Conservation (phyloP, 1,140 invertebrate genomes). For the Ips typographus region DNA sequence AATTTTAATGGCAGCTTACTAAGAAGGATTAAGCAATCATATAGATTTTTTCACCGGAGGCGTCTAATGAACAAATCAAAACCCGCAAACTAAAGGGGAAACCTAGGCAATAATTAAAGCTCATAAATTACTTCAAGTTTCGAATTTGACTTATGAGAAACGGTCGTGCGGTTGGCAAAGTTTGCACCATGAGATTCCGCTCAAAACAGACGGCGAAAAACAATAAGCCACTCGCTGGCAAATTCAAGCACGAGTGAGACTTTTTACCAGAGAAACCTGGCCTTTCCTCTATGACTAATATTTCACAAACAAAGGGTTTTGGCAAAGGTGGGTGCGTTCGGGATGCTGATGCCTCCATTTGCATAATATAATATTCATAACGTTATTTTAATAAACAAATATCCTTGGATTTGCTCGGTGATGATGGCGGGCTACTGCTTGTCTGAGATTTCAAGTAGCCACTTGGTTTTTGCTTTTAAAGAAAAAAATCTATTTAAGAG, state of each 20-base stretch:
- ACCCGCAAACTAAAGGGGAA: constrained; percentile 1
- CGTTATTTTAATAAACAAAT: constrained; percentile 16
- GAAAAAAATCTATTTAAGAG: too few relatives aligned
- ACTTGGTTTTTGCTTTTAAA: too few relatives aligned
- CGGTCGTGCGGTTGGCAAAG: background rate
- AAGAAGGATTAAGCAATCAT: too few relatives aligned
- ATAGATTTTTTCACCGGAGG: too few relatives aligned
- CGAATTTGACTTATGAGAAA: constrained; percentile 10
- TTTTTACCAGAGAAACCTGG: background rate
- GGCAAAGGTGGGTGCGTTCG: constrained; percentile 5
- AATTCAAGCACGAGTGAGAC: background rate
- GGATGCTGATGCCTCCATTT: constrained; percentile 9
- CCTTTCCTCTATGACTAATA: constrained; percentile 7
- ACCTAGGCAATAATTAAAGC: constrained; percentile 10
- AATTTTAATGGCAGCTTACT: too few relatives aligned
- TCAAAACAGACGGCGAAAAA: background rate
- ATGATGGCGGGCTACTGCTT: background rate
- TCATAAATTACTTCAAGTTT: constrained; percentile 13
- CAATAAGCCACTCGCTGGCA: background rate
- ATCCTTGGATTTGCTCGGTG: background rate
- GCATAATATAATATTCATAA: constrained; percentile 22
- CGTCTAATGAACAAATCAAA: background rate
- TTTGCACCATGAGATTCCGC: background rate
- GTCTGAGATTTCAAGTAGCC: too few relatives aligned
- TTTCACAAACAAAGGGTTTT: constrained; percentile 10